Percentiles rank a stretch among this genome's conserved stretches.
These are phyloP conservation scores for Gallinago jamesoni DNA, from an alignment of 2,113 vertebrate species.

Conservation along the genomic window DNA sequence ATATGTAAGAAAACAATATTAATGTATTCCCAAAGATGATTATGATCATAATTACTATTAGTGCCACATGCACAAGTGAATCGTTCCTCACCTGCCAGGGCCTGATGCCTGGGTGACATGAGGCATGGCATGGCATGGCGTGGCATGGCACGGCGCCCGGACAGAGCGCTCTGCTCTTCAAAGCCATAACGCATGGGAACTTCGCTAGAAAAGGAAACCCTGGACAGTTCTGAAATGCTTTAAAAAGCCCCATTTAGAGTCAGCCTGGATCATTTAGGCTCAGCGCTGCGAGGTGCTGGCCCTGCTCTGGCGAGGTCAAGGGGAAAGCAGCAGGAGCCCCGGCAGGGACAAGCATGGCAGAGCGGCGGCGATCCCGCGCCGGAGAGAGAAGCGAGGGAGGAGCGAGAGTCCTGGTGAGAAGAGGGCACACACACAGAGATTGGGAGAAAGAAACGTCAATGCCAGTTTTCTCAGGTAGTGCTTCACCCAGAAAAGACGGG, in stretches of 20 bases:
- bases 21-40: slow-evolving; percentile 31
- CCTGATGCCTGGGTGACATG: background rate
- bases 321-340: background rate
- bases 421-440: background rate
- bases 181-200: background rate
- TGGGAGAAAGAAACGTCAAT: background rate
- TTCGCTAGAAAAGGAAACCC: background rate
- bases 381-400: background rate
- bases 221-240: background rate
- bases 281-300: background rate
- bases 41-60: background rate
- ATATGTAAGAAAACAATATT: slow-evolving; percentile 20
- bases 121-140: fast-evolving
- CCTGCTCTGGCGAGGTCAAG: background rate
- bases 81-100: background rate
- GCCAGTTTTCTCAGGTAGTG: background rate
- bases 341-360: background rate
- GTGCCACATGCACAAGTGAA: background rate
- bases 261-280: background rate
- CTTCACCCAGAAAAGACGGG: background rate
- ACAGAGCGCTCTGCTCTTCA: background rate
- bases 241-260: background rate
- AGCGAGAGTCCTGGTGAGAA: background rate
- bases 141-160: fast-evolving
- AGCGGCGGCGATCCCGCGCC: background rate